A percentile compares a stretch with the other conserved stretches of the same genome.
Conservation (phyloP, 2,113 vertebrate genomes). For the Gallinago undulata region DNA sequence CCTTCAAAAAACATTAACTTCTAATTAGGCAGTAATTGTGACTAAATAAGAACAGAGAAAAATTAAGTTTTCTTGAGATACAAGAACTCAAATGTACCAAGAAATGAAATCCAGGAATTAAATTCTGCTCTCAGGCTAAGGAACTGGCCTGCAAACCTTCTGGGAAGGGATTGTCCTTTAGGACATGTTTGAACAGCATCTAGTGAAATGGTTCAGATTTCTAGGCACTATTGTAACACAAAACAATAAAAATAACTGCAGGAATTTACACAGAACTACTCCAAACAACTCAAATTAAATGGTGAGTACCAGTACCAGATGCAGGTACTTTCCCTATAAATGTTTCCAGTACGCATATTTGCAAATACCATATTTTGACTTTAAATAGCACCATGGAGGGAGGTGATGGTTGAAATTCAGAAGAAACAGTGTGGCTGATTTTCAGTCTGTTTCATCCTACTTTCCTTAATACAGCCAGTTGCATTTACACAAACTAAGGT, state of each 20-base stretch:
- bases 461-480: neutral
- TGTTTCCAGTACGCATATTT: rapidly evolving
- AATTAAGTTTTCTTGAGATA: neutral
- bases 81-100: conserved; percentile 5
- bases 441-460: neutral
- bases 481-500: neutral
- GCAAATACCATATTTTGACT: neutral
- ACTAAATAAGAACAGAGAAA: conserved; percentile 17
- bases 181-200: neutral
- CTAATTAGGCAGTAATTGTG: neutral
- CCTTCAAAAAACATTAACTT: neutral
- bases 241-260: conserved; percentile 43
- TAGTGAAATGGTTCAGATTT: conserved; percentile 29
- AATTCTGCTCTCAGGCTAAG: conserved; percentile 19
- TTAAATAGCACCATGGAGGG: neutral
- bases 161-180: neutral
- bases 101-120: conserved; percentile 37
- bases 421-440: neutral
- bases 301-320: neutral
- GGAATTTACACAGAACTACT: conserved; percentile 1
- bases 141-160: conserved; percentile 7
- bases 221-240: conserved; percentile 28
- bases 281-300: neutral
- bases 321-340: neutral
- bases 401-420: neutral